Evolutionary conservation across 2,888 invertebrate species (phyloP).

Genomic region (Cremastinae sp.): DNA sequence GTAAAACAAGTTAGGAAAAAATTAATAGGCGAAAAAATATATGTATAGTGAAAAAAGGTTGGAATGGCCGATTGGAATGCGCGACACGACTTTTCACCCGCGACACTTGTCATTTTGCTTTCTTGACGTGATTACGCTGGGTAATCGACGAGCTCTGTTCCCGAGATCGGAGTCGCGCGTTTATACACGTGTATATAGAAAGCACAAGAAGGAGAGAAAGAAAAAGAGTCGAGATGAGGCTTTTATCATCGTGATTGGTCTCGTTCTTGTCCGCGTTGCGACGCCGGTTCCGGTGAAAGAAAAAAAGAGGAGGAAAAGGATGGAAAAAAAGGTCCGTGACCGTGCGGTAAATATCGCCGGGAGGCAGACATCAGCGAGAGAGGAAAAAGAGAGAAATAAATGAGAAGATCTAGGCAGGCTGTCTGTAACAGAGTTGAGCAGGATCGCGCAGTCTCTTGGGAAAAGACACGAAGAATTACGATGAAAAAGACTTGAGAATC

Average conservation of each 20-base stretch:
- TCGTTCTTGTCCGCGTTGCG: slow-evolving; percentile 74
- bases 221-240: slow-evolving; percentile 60
- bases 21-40: neutral
- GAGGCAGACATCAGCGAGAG: slow-evolving; percentile 42
- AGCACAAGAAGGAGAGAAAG: slow-evolving; percentile 51
- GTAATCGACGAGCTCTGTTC: slow-evolving; percentile 26
- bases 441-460: slow-evolving; percentile 21
- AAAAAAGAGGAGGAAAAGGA: neutral
- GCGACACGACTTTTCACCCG: neutral
- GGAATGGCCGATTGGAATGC: neutral
- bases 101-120: slow-evolving; percentile 7
- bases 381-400: slow-evolving; percentile 3
- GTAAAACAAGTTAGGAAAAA: neutral
- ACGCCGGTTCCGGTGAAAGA: slow-evolving; percentile 65
- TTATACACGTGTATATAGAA: slow-evolving; percentile 30
- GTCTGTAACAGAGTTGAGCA: slow-evolving; percentile 6
- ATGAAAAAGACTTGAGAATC: slow-evolving; percentile 4
- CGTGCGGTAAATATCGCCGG: slow-evolving; percentile 36
- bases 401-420: slow-evolving; percentile 9
- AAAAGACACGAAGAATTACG: slow-evolving; percentile 8
- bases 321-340: slow-evolving; percentile 31
- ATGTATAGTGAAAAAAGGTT: too few relatives aligned
- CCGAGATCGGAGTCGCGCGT: neutral
- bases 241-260: slow-evolving; percentile 75
- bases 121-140: slow-evolving; percentile 26